phyloP scores from a whole-genome alignment of 2,888 invertebrate genomes.

The Anodontia alba region DNA sequence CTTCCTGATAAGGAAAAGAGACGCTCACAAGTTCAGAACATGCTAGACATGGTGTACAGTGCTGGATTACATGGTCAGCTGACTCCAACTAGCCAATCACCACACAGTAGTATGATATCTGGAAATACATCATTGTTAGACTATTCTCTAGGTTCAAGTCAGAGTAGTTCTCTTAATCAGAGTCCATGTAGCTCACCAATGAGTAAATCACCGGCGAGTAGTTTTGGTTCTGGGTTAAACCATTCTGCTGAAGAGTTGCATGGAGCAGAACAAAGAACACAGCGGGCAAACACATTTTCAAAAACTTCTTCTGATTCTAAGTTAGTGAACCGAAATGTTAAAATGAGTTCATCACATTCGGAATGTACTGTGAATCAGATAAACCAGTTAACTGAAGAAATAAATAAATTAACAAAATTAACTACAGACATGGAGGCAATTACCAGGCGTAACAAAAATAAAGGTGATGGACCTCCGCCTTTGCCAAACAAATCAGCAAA shows the following conservation, averaged over 20 bases:
- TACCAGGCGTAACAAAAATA: slow-evolving; percentile 42
- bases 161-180: slow-evolving; percentile 58
- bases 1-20: slow-evolving; percentile 73
- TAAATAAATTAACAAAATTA: slow-evolving; percentile 76
- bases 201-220: slow-evolving; percentile 88
- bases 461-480: slow-evolving; percentile 82
- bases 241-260: slow-evolving; percentile 87
- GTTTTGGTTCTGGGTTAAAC: slow-evolving; percentile 94
- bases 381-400: slow-evolving; percentile 77
- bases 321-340: slow-evolving; percentile 43
- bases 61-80: slow-evolving; percentile 41
- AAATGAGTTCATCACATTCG: slow-evolving; percentile 65
- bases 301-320: slow-evolving; percentile 69
- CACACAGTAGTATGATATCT: slow-evolving; percentile 63
- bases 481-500: slow-evolving; percentile 89
- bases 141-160: slow-evolving; percentile 59
- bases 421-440: slow-evolving; percentile 77
- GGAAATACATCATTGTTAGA: slow-evolving; percentile 50
- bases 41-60: slow-evolving; percentile 67
- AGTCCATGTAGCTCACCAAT: slow-evolving; percentile 68
- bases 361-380: slow-evolving; percentile 75
- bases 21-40: slow-evolving; percentile 68
- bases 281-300: slow-evolving; percentile 61
- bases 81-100: slow-evolving; percentile 54
- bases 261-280: slow-evolving; percentile 45